A percentile compares a stretch with the other conserved stretches of the same genome.
Evolutionary conservation across 1,140 invertebrate species (phyloP).

Genomic region (Galendromus occidentalis): DNA sequence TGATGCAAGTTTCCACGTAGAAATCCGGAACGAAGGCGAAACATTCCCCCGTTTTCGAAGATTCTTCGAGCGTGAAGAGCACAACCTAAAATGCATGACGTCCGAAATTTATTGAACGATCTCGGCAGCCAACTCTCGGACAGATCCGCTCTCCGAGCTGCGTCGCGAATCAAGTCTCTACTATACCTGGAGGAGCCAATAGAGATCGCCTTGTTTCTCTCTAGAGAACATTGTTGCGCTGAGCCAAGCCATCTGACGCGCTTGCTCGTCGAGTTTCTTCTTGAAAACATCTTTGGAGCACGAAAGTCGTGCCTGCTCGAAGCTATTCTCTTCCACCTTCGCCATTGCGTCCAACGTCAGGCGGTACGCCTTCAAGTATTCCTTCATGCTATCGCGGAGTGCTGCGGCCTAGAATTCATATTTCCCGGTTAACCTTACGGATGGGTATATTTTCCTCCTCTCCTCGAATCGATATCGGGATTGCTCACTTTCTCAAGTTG

Average conservation of each 20-base stretch:
- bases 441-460: neutral
- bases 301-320: slow-evolving; percentile 28
- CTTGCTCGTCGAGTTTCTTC: slow-evolving; percentile 36
- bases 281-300: slow-evolving; percentile 34
- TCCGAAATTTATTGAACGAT: no score
- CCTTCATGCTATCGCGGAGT: slow-evolving; percentile 36
- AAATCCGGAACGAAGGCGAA: slow-evolving; percentile 62
- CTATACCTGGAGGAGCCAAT: slow-evolving; percentile 36
- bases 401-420: slow-evolving; percentile 25
- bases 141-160: no score
- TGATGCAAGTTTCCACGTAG: slow-evolving; percentile 50
- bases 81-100: slow-evolving; percentile 24
- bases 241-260: slow-evolving; percentile 42
- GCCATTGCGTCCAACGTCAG: slow-evolving; percentile 23
- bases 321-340: slow-evolving; percentile 26
- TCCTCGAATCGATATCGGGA: neutral
- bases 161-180: no score
- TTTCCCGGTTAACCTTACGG: slow-evolving; percentile 13
- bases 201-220: slow-evolving; percentile 36
- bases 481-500: slow-evolving; percentile 44
- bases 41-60: slow-evolving; percentile 40
- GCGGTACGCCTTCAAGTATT: slow-evolving; percentile 32
- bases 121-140: neutral
- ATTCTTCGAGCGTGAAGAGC: slow-evolving; percentile 34
- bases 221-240: slow-evolving; percentile 24